Evolutionary conservation across 92 coral and sea anemone species (phyloP).

Genomic region (Zoanthus sansibaricus): DNA sequence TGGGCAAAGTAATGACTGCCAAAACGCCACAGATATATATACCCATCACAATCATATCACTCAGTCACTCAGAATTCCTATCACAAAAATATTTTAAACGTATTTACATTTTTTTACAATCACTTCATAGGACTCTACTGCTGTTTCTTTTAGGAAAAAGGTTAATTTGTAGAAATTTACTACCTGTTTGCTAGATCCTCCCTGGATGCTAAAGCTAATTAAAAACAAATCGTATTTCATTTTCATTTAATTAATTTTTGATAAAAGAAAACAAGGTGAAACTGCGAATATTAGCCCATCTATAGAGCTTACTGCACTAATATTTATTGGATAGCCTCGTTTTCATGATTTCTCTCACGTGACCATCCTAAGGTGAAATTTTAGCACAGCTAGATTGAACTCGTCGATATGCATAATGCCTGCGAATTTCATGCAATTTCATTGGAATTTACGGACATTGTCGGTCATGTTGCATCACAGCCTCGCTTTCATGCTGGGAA

Average conservation of each 20-base stretch:
- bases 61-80: constrained; percentile 22
- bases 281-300: constrained; percentile 23
- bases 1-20: not conserved
- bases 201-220: constrained; percentile 20
- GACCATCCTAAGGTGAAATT: constrained; percentile 22
- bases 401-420: constrained; percentile 7
- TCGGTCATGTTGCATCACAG: not conserved
- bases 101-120: constrained; percentile 2
- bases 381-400: constrained; percentile 14
- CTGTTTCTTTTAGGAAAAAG: constrained; percentile 12
- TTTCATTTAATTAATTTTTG: not conserved
- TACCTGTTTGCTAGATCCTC: constrained; percentile 17
- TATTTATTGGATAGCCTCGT: constrained; percentile 12
- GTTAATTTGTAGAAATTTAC: constrained; percentile 16
- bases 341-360: constrained; percentile 19
- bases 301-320: constrained; percentile 9
- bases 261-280: constrained; percentile 11
- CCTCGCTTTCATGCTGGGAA: not conserved
- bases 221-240: constrained; percentile 13
- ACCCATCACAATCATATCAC: constrained; percentile 15
- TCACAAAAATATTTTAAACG: not conserved
- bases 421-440: not conserved
- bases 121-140: not conserved
- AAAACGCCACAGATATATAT: not conserved
- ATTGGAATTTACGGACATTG: not conserved